Base-by-base conservation (phyloP, 2,113 vertebrate species). In the Larimichthys crocea region DNA sequence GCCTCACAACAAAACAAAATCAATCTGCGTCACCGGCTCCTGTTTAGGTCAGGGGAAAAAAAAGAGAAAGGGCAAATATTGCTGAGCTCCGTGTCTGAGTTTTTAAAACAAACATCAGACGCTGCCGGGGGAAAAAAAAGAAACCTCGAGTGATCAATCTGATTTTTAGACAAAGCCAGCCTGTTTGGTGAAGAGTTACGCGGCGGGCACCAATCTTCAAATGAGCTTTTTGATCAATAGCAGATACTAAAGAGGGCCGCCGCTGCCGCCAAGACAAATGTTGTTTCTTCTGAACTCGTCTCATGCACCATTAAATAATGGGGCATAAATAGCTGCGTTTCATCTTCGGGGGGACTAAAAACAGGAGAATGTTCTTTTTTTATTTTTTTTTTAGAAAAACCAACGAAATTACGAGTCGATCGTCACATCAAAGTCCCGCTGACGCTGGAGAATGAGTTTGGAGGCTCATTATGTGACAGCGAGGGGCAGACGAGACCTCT, bases 1-100 rank as follows among this genome's bases (percentile, higher is more conserved):
- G 71, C 71, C 26, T 74, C 79, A n/a, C 86, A 80, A 86, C 80
- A 88, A 84, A 90, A 91, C 86, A 82, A 84, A 91, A 92, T 91
- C 89, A 83, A 88, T 93, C 89, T 88, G 82, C 73, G 77, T 89
- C 89, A 72, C 24, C 1, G 59, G 42, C 71, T 87, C 59, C 72
- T 55, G 87, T 83, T 82, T 53, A 68, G 72, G 48, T 82, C 75
- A 56, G 77, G 76, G 42, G 53, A 61, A 48, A 57, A 46, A 46
- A 46, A 62, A 49, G 19, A 17, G 24, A 31, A 31, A 9, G 60
- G 46, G 29, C 64, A 86, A 78, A 88, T 73, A 78, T 80, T 78
- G 74, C 85, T 65, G 79, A 86, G 77, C 80, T 74, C 15, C 9
- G 0, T 52, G 66, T 82, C 52, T 50, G 59, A 20, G 60, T 74